Percentiles rank a stretch among this genome's conserved stretches.
Evolutionary conservation across 2,113 vertebrate species (phyloP).

Genomic region (Hassar affinis): DNA sequence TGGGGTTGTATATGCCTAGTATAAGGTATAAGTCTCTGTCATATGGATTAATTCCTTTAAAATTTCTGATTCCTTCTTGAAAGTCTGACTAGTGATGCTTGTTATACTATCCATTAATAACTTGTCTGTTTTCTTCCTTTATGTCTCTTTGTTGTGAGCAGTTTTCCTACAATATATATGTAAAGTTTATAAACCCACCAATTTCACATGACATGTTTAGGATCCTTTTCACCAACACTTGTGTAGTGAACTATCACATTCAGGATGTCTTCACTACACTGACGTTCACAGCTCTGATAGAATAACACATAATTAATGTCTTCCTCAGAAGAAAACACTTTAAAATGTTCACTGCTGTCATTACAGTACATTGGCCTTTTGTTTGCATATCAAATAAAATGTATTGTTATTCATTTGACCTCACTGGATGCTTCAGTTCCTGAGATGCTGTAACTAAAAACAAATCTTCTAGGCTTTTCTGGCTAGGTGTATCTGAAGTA

Average conservation of each 20-base stretch:
- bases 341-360: rapidly evolving
- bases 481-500: too few relatives aligned
- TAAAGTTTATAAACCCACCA: neutral
- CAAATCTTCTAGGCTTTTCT: too few relatives aligned
- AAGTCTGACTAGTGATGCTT: neutral
- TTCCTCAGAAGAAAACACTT: neutral
- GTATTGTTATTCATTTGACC: neutral
- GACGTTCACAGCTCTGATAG: neutral
- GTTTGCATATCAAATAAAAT: neutral
- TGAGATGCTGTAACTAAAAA: neutral
- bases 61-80: neutral
- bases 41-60: neutral
- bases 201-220: neutral
- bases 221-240: neutral
- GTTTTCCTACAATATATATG: neutral
- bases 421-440: neutral
- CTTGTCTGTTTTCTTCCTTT: neutral
- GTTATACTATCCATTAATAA: neutral
- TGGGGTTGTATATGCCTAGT: too few relatives aligned
- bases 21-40: too few relatives aligned
- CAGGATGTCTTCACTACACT: neutral
- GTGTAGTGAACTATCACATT: neutral
- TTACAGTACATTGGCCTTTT: rapidly evolving
- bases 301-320: neutral
- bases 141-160: neutral